phyloP scores from a whole-genome alignment of 2,797 vertebrate genomes.

The Channallabes apus region DNA sequence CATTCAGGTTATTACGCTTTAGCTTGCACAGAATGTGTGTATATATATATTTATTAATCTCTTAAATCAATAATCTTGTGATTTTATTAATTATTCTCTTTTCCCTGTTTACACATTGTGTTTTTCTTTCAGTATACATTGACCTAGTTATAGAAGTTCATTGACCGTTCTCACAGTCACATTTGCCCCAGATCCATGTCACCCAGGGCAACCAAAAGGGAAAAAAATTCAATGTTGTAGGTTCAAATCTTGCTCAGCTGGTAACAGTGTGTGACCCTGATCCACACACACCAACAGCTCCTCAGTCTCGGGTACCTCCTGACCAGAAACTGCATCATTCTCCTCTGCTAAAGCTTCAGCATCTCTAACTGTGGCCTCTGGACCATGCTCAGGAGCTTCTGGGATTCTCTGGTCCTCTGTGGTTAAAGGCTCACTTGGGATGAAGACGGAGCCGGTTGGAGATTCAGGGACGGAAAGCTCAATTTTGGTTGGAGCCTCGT shows the following conservation, averaged over 20 bases:
- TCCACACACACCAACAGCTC: neutral
- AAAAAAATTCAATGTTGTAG: neutral
- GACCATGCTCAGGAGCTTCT: neutral
- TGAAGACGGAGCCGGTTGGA: neutral
- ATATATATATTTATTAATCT: neutral
- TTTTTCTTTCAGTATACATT: neutral
- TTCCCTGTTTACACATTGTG: neutral
- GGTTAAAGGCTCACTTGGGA: neutral
- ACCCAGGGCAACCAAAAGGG: neutral
- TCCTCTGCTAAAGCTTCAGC: no score
- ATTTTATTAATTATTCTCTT: neutral
- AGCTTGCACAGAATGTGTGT: neutral
- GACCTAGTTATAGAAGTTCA: neutral
- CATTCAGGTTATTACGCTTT: neutral
- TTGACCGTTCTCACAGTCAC: neutral
- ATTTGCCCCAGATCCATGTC: neutral
- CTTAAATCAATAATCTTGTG: neutral
- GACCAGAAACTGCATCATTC: neutral
- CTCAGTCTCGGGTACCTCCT: neutral
- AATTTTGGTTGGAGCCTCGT: neutral
- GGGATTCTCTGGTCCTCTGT: neutral
- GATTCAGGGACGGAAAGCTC: constrained; percentile 5
- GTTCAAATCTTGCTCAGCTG: neutral
- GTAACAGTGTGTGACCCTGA: neutral
- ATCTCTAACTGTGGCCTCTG: neutral